Evolutionary conservation across 2,797 vertebrate species (phyloP).

Genomic region (Falco naumanni): DNA sequence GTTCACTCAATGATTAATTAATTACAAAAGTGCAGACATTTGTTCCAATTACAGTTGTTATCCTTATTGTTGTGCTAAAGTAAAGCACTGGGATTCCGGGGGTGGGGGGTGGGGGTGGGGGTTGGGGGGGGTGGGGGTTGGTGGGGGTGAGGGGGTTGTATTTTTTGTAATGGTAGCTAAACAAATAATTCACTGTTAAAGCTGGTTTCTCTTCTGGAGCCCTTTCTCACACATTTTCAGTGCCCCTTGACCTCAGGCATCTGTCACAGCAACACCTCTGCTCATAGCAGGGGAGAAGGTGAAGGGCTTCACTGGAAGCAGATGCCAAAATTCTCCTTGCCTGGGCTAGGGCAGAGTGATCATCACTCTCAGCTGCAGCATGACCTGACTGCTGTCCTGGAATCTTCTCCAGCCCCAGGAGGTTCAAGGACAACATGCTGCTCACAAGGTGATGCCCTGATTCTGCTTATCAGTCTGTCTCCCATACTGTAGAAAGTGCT

Average conservation of each 20-base stretch:
- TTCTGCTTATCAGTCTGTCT: neutral
- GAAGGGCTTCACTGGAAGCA: neutral
- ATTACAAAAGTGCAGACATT: neutral
- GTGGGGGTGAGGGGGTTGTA: no score
- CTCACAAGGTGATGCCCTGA: neutral
- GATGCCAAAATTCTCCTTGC: neutral
- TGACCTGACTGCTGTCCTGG: neutral
- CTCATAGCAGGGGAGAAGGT: neutral
- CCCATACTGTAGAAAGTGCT: neutral
- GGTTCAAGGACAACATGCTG: neutral
- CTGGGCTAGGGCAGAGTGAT: neutral
- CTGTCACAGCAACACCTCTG: neutral
- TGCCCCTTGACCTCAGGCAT: neutral
- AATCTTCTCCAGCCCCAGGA: slow-evolving; percentile 8
- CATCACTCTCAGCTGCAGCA: neutral
- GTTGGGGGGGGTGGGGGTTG: neutral
- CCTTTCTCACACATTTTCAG: neutral
- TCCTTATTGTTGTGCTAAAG: neutral
- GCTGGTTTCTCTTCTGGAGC: neutral
- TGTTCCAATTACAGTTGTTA: slow-evolving; percentile 31
- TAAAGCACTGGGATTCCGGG: neutral
- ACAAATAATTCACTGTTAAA: neutral
- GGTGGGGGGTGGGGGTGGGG: no score
- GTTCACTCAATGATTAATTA: slow-evolving; percentile 36
- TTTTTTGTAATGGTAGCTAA: neutral